Evolutionary conservation across 2,113 vertebrate species (phyloP).

Genomic region (Cyprinodon brontotheroides): DNA sequence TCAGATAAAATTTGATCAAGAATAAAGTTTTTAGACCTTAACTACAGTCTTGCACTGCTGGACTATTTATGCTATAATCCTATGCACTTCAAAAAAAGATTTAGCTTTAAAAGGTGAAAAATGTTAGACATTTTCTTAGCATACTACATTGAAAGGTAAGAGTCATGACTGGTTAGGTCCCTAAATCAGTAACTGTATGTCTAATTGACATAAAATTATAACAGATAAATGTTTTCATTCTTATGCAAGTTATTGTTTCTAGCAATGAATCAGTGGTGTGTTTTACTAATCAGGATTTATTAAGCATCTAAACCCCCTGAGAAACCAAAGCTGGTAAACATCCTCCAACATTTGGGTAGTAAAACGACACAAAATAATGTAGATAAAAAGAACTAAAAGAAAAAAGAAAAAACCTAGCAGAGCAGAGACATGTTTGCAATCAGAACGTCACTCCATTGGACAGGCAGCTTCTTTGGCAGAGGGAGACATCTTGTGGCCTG

Average conservation of each 20-base stretch:
- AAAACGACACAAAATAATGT: constrained; percentile 17
- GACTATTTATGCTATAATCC: background rate
- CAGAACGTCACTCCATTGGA: constrained; percentile 39
- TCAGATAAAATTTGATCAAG: background rate
- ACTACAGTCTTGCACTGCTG: background rate
- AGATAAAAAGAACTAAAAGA: constrained; percentile 10
- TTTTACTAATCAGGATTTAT: background rate
- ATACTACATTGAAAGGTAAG: background rate
- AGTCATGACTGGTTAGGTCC: background rate
- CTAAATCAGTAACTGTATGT: background rate
- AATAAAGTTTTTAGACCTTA: background rate
- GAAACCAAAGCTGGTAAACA: constrained; percentile 6
- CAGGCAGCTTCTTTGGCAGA: constrained; percentile 63
- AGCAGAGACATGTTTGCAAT: constrained; percentile 5
- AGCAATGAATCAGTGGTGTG: background rate
- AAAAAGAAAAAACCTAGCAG: constrained; percentile 1
- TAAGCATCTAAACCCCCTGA: background rate
- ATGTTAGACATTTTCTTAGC: background rate
- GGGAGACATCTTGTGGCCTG: constrained; percentile 80
- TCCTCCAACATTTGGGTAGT: background rate
- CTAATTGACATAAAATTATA: background rate
- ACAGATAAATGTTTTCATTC: background rate
- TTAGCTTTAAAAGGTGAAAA: background rate
- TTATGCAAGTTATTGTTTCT: background rate
- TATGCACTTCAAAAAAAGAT: background rate